Evolutionary conservation across 2,797 vertebrate genomes (phyloP).

Genomic region (Sciurus vulgaris): DNA sequence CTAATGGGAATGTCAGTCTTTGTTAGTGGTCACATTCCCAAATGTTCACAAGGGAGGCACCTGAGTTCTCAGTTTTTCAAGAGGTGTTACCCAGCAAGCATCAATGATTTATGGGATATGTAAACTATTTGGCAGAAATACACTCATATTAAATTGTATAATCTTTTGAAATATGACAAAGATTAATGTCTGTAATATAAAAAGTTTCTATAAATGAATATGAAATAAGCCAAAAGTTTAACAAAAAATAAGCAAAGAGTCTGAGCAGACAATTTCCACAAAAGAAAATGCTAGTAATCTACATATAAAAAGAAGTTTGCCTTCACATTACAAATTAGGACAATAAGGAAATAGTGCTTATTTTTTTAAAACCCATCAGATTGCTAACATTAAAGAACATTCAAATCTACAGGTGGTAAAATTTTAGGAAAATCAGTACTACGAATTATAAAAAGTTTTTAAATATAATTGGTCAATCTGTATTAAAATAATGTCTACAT

Average conservation of each 20-base stretch:
- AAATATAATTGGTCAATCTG: background rate
- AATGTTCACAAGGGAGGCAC: background rate
- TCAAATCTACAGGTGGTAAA: background rate
- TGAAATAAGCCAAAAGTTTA: background rate
- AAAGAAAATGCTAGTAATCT: background rate
- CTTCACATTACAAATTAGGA: background rate
- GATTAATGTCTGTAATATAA: background rate
- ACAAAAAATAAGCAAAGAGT: background rate
- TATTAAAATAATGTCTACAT: background rate
- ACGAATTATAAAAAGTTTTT: background rate
- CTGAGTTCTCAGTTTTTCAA: background rate
- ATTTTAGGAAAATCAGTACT: background rate
- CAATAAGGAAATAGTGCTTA: background rate
- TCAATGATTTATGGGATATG: background rate
- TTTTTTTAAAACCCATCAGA: background rate
- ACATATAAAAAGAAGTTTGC: background rate
- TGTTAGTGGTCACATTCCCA: background rate
- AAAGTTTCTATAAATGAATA: background rate
- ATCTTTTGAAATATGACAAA: slow-evolving; percentile 55
- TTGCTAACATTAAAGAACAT: background rate
- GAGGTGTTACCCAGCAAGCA: background rate
- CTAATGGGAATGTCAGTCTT: background rate
- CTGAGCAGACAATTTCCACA: background rate
- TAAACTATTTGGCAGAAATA: background rate
- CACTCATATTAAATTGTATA: background rate